phyloP scores from a whole-genome alignment of 1,140 invertebrate species.

The Nixonia krombeini region DNA sequence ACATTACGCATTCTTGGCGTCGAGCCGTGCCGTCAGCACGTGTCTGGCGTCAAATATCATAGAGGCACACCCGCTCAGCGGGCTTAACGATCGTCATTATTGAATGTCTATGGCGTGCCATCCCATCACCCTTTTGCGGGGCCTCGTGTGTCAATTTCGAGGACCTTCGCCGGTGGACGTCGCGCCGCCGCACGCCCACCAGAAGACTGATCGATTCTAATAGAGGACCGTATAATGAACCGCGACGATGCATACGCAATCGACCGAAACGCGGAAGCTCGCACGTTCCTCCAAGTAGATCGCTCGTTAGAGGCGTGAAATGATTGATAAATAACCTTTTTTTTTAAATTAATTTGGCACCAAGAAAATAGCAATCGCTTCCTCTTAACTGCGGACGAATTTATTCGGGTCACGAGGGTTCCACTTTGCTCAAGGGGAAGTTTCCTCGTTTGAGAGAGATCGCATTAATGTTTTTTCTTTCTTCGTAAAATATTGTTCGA shows the following conservation, averaged over 20 bases:
- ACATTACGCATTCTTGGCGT: constrained; percentile 52
- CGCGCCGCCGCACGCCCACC: constrained; percentile 57
- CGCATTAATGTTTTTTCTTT: too few relatives aligned
- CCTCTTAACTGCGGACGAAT: too few relatives aligned
- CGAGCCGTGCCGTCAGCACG: constrained; percentile 60
- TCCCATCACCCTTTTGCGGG: constrained; percentile 46
- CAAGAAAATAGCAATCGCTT: too few relatives aligned
- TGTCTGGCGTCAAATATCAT: constrained; percentile 68
- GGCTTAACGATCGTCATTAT: constrained; percentile 68
- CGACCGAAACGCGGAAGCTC: constrained; percentile 27
- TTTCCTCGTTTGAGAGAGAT: too few relatives aligned
- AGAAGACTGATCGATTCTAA: constrained; percentile 65
- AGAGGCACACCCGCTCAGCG: constrained; percentile 44
- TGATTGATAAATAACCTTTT: too few relatives aligned
- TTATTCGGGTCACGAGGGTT: too few relatives aligned
- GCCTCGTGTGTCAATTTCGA: constrained; percentile 57
- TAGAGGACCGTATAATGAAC: constrained; percentile 61
- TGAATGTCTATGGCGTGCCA: constrained; percentile 63
- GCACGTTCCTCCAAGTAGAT: too few relatives aligned
- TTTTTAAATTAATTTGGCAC: too few relatives aligned
- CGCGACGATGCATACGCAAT: constrained; percentile 35
- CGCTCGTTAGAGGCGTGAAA: too few relatives aligned
- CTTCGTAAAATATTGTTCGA: too few relatives aligned
- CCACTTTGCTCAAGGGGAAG: too few relatives aligned
- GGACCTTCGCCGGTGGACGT: constrained; percentile 59